Evolutionary conservation across 2,888 invertebrate genomes (phyloP).

Genomic region (Boloria selene): DNA sequence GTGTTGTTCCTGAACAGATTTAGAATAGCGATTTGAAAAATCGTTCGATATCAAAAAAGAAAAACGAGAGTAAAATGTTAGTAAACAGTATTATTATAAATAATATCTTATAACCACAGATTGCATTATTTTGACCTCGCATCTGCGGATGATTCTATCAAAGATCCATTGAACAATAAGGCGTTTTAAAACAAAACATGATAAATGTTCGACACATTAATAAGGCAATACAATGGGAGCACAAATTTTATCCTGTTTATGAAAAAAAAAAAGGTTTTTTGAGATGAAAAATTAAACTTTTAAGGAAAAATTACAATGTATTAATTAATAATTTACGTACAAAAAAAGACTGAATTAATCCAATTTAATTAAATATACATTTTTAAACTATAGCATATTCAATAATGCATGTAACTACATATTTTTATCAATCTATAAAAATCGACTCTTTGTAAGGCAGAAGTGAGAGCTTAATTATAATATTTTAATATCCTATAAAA

Average conservation of each 20-base stretch:
- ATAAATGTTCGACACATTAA: constrained; percentile 23
- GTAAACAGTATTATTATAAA: constrained; percentile 15
- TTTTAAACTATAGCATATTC: no score
- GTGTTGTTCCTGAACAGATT: no score
- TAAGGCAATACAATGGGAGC: background rate
- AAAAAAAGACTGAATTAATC: no score
- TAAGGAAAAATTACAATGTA: background rate
- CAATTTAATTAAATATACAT: no score
- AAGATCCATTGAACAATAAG: constrained; percentile 21
- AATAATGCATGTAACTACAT: no score
- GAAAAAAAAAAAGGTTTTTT: background rate
- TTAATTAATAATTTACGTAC: background rate
- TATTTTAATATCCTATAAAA: no score
- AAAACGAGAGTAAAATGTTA: background rate
- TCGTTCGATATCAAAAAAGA: no score
- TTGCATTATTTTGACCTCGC: constrained; percentile 23
- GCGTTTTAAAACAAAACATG: constrained; percentile 17
- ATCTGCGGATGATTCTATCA: constrained; percentile 27
- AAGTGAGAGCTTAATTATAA: no score
- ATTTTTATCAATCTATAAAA: no score
- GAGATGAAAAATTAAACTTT: background rate
- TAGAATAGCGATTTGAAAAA: no score
- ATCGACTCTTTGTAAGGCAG: no score
- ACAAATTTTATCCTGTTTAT: constrained; percentile 1
- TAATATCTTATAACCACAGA: constrained; percentile 5